These are phyloP conservation scores for Diplodus sargus DNA, from an alignment of 2,797 vertebrate species.

Conservation along the genomic window DNA sequence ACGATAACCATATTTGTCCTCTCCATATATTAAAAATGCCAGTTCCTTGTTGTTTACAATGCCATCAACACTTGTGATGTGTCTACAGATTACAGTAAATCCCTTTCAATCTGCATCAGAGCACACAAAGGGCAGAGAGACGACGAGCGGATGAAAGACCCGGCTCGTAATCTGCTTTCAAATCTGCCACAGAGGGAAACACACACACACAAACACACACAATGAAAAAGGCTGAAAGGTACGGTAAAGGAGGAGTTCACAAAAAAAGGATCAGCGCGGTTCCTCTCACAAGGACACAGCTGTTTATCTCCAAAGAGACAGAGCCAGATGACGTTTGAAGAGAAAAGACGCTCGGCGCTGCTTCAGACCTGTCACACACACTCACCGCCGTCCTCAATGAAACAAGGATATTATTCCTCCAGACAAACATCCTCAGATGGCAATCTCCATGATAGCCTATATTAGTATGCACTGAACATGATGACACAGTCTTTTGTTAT, in stretches of 20 bases:
- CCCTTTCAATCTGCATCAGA: slow-evolving; percentile 59
- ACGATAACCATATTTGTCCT: not conserved
- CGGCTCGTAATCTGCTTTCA: slow-evolving; percentile 61
- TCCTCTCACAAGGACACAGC: slow-evolving; percentile 67
- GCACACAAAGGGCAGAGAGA: slow-evolving; percentile 39
- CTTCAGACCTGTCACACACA: slow-evolving; percentile 43
- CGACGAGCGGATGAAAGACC: slow-evolving; percentile 45
- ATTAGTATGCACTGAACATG: slow-evolving; percentile 35
- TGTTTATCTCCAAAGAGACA: slow-evolving; percentile 77
- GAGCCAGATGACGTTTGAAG: slow-evolving; percentile 28
- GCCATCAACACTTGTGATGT: slow-evolving; percentile 58
- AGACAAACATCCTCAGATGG: slow-evolving; percentile 43
- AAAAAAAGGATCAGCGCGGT: slow-evolving; percentile 51
- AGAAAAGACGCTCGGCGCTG: slow-evolving; percentile 38
- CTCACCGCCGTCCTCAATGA: not conserved
- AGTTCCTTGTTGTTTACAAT: slow-evolving; percentile 43
- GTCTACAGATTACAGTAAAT: slow-evolving; percentile 67
- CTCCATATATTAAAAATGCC: slow-evolving; percentile 51
- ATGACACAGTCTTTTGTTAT: slow-evolving; percentile 14
- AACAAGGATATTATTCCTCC: slow-evolving; percentile 45
- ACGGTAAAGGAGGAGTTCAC: slow-evolving; percentile 40
- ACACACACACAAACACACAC: not conserved
- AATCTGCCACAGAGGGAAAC: slow-evolving; percentile 54
- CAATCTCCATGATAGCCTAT: slow-evolving; percentile 29
- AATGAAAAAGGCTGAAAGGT: slow-evolving; percentile 18